These are phyloP conservation scores for Prionailurus bengalensis DNA, from an alignment of 2,113 vertebrate species.

Conservation along the genomic window DNA sequence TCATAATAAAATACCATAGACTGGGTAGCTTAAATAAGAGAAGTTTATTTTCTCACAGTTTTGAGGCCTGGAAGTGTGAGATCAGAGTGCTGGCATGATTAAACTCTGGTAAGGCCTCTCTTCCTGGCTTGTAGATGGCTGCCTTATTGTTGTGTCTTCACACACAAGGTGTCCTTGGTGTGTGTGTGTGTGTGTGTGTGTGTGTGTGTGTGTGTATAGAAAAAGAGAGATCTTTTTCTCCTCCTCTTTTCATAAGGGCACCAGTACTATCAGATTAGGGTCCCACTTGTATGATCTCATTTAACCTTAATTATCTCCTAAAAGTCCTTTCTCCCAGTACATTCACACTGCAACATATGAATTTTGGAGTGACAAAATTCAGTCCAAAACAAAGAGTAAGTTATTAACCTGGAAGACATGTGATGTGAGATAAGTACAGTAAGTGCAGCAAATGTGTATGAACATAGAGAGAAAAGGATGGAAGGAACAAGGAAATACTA, in stretches of 20 bases:
- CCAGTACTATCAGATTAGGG: background rate
- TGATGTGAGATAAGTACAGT: background rate
- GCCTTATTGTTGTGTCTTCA: background rate
- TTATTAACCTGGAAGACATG: background rate
- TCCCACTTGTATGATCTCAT: background rate
- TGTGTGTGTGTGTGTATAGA: background rate
- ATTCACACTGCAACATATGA: background rate
- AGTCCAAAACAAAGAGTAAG: background rate
- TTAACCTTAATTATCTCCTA: constrained; percentile 42
- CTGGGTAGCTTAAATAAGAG: background rate
- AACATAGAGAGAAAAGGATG: background rate
- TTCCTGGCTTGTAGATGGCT: background rate
- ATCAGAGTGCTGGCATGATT: background rate
- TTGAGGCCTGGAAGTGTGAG: background rate
- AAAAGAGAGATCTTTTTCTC: background rate
- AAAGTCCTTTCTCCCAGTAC: background rate
- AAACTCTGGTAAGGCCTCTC: background rate
- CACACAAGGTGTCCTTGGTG: background rate
- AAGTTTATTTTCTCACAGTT: background rate
- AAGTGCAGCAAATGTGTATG: background rate
- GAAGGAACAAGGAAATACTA: background rate
- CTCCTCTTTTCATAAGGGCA: background rate
- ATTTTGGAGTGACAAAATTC: background rate
- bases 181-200: background rate
- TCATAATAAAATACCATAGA: background rate